A percentile compares a stretch with the other conserved stretches of the same genome.
Conservation (phyloP, 2,797 vertebrate species). For the Champsocephalus esox region DNA sequence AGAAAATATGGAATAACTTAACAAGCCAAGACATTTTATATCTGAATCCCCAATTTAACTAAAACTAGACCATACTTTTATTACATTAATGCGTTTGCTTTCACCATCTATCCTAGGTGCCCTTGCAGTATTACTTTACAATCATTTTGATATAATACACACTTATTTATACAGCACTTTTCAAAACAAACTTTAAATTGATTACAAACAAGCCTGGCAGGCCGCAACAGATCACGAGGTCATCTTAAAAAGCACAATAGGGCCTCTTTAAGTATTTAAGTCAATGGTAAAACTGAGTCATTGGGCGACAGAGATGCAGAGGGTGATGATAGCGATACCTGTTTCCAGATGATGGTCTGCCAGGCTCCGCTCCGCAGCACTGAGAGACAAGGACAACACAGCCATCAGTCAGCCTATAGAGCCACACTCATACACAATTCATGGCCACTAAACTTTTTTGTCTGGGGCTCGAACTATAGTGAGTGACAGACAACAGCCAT, state of each 20-base stretch:
- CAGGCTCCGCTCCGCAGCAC: conserved; percentile 94
- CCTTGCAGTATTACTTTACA: not conserved
- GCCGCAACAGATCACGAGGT: too few species aligned
- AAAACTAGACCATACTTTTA: not conserved
- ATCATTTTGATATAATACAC: too few species aligned
- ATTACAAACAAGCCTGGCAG: too few species aligned
- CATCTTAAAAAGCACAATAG: too few species aligned
- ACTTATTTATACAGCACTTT: too few species aligned
- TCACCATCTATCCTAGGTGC: not conserved
- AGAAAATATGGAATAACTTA: not conserved
- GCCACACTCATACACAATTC: conserved; percentile 77
- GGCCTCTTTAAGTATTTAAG: not conserved
- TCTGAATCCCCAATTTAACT: not conserved
- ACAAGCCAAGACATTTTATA: not conserved
- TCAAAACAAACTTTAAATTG: too few species aligned
- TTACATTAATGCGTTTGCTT: not conserved
- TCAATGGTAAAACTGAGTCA: not conserved
- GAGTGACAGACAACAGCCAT: conserved; percentile 72
- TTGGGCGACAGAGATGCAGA: conserved; percentile 6
- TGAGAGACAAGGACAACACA: conserved; percentile 84
- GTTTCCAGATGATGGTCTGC: conserved; percentile 98
- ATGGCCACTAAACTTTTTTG: conserved; percentile 72
- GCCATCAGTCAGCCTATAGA: conserved; percentile 76
- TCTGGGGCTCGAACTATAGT: conserved; percentile 55
- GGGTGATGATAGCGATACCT: conserved; percentile 85